A percentile compares a stretch with the other conserved stretches of the same genome.
Conservation (phyloP, 2,113 vertebrate genomes). For the Thryonomys swinderianus region DNA sequence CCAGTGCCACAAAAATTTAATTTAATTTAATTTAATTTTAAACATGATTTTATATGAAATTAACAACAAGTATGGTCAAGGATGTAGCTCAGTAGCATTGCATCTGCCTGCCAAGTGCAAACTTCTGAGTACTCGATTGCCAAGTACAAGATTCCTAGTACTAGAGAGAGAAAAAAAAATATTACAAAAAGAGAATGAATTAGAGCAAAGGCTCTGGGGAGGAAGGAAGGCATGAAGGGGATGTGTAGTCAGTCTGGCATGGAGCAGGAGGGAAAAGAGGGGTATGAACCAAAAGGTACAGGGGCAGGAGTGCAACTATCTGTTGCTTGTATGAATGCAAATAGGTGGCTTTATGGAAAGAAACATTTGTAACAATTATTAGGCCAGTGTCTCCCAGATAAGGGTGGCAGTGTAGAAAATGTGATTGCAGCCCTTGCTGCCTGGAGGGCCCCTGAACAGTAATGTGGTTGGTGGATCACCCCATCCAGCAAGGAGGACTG, state of each 20-base stretch:
- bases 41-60: no score
- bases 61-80: no score
- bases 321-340: neutral
- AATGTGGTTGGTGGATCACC: neutral
- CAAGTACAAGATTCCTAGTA: no score
- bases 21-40: no score
- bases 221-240: neutral
- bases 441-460: neutral
- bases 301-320: neutral
- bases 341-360: neutral
- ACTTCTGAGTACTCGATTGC: no score
- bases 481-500: neutral
- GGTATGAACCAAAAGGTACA: neutral
- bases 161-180: no score
- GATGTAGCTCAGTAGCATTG: no score
- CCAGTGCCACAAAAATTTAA: no score
- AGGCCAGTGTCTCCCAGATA: neutral
- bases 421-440: neutral
- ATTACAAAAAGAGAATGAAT: neutral
- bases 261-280: neutral
- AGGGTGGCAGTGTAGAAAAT: neutral
- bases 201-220: neutral
- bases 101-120: no score
- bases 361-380: neutral
- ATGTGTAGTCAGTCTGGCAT: neutral